Conservation (phyloP, 2,113 vertebrate genomes). For the Phaethon lepturus region DNA sequence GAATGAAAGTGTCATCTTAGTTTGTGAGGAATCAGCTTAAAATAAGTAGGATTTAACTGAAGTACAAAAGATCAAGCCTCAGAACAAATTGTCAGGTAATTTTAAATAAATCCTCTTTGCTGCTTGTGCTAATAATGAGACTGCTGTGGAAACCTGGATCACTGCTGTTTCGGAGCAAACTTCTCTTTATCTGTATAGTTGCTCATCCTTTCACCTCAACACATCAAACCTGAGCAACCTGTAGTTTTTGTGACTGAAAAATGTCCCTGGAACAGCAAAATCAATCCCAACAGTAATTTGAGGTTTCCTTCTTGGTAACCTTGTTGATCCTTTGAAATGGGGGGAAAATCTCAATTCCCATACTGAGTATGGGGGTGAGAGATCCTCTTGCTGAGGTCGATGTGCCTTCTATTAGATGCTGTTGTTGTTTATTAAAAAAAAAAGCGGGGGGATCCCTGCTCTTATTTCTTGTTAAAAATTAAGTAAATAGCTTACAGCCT, state of each 20-base stretch:
- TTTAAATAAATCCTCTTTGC: constrained; percentile 35
- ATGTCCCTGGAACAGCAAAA: not conserved
- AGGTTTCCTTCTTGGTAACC: not conserved
- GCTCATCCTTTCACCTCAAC: not conserved
- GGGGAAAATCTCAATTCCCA: not conserved
- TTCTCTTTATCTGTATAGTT: not conserved
- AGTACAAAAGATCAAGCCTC: not conserved
- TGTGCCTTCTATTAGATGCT: not conserved
- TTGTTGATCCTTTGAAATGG: not conserved
- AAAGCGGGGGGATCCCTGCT: not conserved
- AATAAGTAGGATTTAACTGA: constrained; percentile 25
- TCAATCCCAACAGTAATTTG: not conserved
- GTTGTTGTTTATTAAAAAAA: not conserved
- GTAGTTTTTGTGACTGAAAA: not conserved
- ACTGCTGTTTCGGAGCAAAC: not conserved
- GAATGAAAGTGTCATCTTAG: not conserved
- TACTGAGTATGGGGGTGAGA: not conserved
- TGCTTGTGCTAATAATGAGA: not conserved
- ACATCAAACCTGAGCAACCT: not conserved
- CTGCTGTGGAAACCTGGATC: not conserved
- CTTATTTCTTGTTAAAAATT: not conserved
- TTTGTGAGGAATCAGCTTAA: not conserved
- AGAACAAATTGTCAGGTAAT: constrained; percentile 37
- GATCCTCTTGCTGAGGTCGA: not conserved
- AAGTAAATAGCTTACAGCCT: not conserved